Evolutionary conservation across 2,797 vertebrate species (phyloP).

Genomic region (Sparus aurata): DNA sequence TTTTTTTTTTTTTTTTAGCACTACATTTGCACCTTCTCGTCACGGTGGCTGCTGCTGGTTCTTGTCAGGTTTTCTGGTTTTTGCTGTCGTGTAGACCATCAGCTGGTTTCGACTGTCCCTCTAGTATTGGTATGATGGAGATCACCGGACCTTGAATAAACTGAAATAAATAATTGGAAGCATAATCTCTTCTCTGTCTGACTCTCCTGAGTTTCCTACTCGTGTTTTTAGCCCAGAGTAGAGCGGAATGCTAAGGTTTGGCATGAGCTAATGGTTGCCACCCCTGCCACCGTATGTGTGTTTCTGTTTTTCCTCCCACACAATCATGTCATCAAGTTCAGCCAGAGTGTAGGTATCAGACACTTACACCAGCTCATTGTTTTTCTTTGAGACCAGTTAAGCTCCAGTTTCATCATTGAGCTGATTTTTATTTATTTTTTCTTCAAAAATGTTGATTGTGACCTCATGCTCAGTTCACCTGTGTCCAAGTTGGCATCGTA

Average conservation of each 20-base stretch:
- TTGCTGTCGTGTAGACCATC: conserved; percentile 4
- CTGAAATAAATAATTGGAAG: conserved; percentile 27
- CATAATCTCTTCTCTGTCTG: conserved; percentile 15
- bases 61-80: not conserved
- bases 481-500: conserved; percentile 68
- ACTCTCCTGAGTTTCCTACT: conserved; percentile 24
- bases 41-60: not conserved
- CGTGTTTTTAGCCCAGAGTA: conserved; percentile 33
- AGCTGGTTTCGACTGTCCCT: not conserved
- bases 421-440: conserved; percentile 16
- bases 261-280: conserved; percentile 29
- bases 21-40: conserved; percentile 19
- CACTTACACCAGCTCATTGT: conserved; percentile 48
- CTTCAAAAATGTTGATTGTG: conserved; percentile 50
- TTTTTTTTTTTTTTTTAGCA: conserved; percentile 6
- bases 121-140: conserved; percentile 8
- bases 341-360: conserved; percentile 47
- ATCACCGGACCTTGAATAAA: conserved; percentile 24
- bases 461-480: conserved; percentile 67
- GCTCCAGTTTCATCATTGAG: conserved; percentile 55
- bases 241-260: conserved; percentile 51
- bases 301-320: conserved; percentile 36
- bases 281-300: not conserved
- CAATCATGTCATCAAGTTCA: conserved; percentile 50
- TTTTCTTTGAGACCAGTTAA: conserved; percentile 50